phyloP scores from a whole-genome alignment of 30 jellyfish, hydroid and myxozoan species.

The Chrysaora quinquecirrha region DNA sequence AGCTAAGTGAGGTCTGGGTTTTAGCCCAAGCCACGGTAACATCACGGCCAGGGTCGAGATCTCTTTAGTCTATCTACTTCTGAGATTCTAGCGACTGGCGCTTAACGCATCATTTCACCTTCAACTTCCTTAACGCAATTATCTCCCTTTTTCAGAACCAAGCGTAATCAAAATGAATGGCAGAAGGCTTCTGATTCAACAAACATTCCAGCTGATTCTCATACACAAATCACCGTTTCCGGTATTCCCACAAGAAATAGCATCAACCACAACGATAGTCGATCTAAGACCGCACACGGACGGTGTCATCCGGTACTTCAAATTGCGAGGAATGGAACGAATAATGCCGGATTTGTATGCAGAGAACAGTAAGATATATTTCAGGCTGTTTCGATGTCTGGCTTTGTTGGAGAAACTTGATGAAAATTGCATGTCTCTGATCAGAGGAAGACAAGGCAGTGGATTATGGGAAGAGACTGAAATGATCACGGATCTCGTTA shows the following conservation, averaged over 20 bases:
- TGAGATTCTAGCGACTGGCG: no score
- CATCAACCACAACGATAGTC: constrained; percentile 53
- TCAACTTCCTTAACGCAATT: no score
- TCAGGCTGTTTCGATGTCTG: constrained; percentile 36
- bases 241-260: constrained; percentile 30
- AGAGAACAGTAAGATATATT: constrained; percentile 27
- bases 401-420: constrained; percentile 55
- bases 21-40: no score
- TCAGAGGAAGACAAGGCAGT: constrained; percentile 54
- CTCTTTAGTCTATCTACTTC: no score
- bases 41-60: no score
- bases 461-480: constrained; percentile 72
- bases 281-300: constrained; percentile 72
- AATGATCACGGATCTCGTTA: constrained; percentile 25
- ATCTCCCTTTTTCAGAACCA: no score
- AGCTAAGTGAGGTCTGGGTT: no score
- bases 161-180: constrained; percentile 74
- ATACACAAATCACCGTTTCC: constrained; percentile 41
- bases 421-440: constrained; percentile 29
- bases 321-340: constrained; percentile 31
- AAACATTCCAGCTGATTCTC: constrained; percentile 62
- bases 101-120: no score
- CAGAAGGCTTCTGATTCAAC: constrained; percentile 64
- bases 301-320: constrained; percentile 48
- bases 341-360: constrained; percentile 53